Percentiles rank a stretch among this genome's conserved stretches.
phyloP scores from a whole-genome alignment of 2,888 invertebrate genomes.

The Aleiodes alternator region DNA sequence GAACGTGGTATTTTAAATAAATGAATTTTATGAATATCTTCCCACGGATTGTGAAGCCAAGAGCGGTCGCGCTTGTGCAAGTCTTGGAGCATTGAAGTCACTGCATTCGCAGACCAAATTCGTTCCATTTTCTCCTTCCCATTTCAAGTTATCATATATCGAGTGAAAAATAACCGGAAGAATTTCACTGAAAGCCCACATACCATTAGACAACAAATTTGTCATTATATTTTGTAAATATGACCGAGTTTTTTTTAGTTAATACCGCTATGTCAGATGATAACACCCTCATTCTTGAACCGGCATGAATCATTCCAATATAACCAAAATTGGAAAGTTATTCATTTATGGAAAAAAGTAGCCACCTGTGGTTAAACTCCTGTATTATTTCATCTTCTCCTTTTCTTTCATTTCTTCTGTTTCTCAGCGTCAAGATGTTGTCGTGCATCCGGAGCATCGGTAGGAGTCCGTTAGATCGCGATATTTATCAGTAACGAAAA shows the following conservation, averaged over 20 bases:
- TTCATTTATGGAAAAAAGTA: too few species aligned
- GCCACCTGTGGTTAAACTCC: too few species aligned
- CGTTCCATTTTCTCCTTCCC: too few species aligned
- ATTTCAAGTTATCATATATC: neutral
- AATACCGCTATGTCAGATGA: slow-evolving; percentile 38
- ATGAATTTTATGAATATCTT: too few species aligned
- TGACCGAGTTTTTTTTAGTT: neutral
- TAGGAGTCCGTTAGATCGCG: too few species aligned
- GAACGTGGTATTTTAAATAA: too few species aligned
- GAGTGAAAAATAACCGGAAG: neutral
- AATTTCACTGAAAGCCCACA: slow-evolving; percentile 45
- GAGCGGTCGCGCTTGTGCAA: slow-evolving; percentile 28
- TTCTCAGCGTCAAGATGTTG: too few species aligned
- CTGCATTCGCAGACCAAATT: neutral
- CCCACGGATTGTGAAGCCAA: neutral
- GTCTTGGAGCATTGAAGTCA: slow-evolving; percentile 35
- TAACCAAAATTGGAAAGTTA: neutral
- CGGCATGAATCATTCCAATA: slow-evolving; percentile 3
- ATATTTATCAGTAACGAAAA: too few species aligned
- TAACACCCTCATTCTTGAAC: slow-evolving; percentile 43
- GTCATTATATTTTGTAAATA: slow-evolving; percentile 20
- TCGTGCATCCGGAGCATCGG: too few species aligned
- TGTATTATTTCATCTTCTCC: too few species aligned
- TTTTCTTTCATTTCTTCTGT: too few species aligned
- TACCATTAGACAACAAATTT: slow-evolving; percentile 5